Conservation (phyloP, 1,140 invertebrate species). For the Papilio polyxenes region DNA sequence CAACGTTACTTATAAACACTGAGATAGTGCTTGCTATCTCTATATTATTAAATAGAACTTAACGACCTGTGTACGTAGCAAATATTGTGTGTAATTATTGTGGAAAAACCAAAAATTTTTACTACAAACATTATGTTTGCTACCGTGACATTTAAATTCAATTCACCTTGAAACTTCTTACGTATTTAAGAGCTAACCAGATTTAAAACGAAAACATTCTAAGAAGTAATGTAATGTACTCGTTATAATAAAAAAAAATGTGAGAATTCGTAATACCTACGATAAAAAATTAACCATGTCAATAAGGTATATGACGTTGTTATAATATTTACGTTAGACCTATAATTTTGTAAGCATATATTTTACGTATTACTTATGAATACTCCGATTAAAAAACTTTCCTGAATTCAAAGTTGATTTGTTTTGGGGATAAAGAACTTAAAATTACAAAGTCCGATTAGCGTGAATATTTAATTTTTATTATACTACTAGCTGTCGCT, state of each 20-base stretch:
- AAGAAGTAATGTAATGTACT: background rate
- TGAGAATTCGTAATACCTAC: background rate
- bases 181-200: background rate
- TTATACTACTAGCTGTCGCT: too few species aligned
- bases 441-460: too few species aligned
- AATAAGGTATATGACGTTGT: background rate
- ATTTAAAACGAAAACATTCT: background rate
- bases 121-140: conserved; percentile 6
- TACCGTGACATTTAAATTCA: conserved; percentile 3
- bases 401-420: too few species aligned
- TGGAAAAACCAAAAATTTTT: background rate
- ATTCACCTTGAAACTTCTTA: conserved; percentile 16
- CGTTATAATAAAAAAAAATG: background rate
- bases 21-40: background rate
- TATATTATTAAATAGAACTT: background rate
- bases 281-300: background rate
- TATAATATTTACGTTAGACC: background rate
- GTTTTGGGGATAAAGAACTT: too few species aligned
- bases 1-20: too few species aligned
- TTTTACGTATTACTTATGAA: background rate
- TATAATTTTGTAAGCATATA: background rate
- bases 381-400: background rate
- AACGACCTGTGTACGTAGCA: background rate
- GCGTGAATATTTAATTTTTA: too few species aligned
- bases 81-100: background rate